A percentile compares a stretch with the other conserved stretches of the same genome.
Evolutionary conservation across 2,113 vertebrate genomes (phyloP).

Genomic region (Entomyzon cyanotis): DNA sequence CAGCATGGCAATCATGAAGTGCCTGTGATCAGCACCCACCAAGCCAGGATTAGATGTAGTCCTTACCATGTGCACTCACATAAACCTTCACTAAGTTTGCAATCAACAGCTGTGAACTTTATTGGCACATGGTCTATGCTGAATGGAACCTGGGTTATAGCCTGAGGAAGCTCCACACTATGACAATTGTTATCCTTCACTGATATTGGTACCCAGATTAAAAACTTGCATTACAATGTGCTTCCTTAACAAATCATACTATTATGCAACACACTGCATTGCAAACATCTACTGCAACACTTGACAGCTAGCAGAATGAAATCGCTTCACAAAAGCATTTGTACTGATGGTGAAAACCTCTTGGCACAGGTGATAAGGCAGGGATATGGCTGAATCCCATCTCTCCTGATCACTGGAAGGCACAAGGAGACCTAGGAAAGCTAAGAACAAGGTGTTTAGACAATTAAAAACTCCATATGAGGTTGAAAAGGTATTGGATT

Average conservation of each 20-base stretch:
- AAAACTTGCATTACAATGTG: neutral
- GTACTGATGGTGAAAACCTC: neutral
- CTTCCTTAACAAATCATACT: neutral
- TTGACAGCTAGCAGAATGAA: neutral
- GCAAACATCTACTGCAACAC: neutral
- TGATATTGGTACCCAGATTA: neutral
- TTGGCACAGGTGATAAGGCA: neutral
- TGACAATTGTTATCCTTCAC: neutral
- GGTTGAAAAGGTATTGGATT: neutral
- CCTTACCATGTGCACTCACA: neutral
- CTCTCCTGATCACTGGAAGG: neutral
- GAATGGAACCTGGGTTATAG: neutral
- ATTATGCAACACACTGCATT: neutral
- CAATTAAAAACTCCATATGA: neutral
- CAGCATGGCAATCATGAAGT: neutral
- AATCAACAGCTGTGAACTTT: neutral
- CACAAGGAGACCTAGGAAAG: neutral
- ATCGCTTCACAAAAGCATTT: neutral
- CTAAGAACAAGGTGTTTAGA: neutral
- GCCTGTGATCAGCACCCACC: neutral
- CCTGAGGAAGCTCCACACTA: neutral
- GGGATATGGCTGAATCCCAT: neutral
- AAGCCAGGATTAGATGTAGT: neutral
- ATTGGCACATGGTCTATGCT: neutral
- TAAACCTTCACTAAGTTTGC: neutral